Evolutionary conservation across 2,113 vertebrate genomes (phyloP).

Genomic region (Anhinga anhinga): DNA sequence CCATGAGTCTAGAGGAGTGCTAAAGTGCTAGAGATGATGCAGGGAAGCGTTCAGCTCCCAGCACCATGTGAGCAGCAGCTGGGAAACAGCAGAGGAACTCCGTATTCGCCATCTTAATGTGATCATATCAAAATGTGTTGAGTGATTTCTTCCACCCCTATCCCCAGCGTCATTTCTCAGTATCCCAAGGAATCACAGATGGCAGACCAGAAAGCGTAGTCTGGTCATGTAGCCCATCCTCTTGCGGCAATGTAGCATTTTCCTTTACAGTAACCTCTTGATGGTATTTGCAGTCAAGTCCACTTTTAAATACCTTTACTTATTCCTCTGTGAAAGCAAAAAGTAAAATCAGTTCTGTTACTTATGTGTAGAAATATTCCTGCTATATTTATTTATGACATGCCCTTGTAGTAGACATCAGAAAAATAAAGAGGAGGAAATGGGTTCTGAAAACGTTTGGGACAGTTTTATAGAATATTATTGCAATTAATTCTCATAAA

Average conservation of each 20-base stretch:
- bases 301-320: neutral
- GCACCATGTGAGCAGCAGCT: slow-evolving; percentile 32
- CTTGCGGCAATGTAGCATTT: neutral
- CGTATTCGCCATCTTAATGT: accelerated
- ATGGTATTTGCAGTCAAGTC: neutral
- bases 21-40: neutral
- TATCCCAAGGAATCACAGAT: slow-evolving; percentile 48
- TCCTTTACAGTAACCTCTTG: neutral
- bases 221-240: neutral
- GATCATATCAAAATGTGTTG: slow-evolving; percentile 41
- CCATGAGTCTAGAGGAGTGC: too few species aligned
- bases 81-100: slow-evolving; percentile 20
- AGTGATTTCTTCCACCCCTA: slow-evolving; percentile 45
- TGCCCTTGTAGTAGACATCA: neutral
- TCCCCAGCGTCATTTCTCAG: neutral
- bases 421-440: slow-evolving; percentile 49
- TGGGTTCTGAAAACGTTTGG: slow-evolving; percentile 9
- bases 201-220: neutral
- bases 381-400: slow-evolving; percentile 32
- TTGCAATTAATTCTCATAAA: slow-evolving; percentile 59
- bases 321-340: slow-evolving; percentile 9
- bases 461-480: slow-evolving; percentile 39
- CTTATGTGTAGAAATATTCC: neutral
- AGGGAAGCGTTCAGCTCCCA: neutral
- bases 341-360: slow-evolving; percentile 2